These are phyloP conservation scores for Acanthornis magna DNA, from an alignment of 2,797 vertebrate genomes.

Conservation along the genomic window DNA sequence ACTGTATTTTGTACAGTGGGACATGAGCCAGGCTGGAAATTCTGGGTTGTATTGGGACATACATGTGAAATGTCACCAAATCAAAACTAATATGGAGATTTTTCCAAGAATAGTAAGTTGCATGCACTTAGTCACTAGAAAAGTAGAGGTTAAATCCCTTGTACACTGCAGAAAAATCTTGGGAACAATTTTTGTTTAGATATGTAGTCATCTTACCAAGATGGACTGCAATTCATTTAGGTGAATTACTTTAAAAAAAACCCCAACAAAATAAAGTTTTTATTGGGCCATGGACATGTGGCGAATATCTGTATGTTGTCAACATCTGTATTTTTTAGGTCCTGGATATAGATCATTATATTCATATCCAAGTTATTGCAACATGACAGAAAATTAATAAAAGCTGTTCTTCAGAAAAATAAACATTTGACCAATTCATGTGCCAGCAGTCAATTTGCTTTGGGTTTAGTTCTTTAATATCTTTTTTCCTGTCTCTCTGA, in stretches of 20 bases:
- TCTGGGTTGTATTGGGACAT: background rate
- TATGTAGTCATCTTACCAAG: background rate
- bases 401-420: conserved; percentile 37
- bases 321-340: background rate
- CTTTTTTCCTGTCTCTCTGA: background rate
- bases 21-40: background rate
- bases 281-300: background rate
- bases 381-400: conserved; percentile 50
- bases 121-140: background rate
- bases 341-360: background rate
- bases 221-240: background rate
- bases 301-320: background rate
- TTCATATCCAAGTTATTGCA: conserved; percentile 44
- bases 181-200: background rate
- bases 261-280: background rate
- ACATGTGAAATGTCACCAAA: background rate
- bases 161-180: background rate
- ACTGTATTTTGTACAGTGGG: background rate
- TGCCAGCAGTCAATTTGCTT: conserved; percentile 1
- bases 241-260: background rate
- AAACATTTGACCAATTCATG: background rate
- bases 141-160: background rate
- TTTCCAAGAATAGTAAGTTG: background rate
- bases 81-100: background rate
- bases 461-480: conserved; percentile 20